Evolutionary conservation across 2,113 vertebrate species (phyloP).

Genomic region (Setophaga petechia): DNA sequence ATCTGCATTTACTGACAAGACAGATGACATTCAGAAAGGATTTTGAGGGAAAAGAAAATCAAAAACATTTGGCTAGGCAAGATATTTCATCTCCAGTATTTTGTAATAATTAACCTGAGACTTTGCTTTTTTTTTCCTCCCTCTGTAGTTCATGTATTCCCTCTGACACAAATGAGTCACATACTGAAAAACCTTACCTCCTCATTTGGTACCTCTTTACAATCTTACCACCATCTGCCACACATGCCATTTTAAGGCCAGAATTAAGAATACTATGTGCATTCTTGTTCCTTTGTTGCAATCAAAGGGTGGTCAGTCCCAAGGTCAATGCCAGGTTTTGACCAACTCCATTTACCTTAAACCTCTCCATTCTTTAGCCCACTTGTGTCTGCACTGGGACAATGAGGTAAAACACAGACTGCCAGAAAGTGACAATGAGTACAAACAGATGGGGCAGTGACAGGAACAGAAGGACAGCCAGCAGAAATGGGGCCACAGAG

Average conservation of each 20-base stretch:
- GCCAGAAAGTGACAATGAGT: background rate
- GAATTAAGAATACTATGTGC: background rate
- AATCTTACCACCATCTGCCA: background rate
- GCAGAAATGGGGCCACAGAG: background rate
- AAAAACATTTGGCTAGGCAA: background rate
- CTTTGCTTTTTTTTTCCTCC: background rate
- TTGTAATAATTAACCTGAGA: background rate
- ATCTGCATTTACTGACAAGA: background rate
- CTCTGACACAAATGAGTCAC: background rate
- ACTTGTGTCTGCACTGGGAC: background rate
- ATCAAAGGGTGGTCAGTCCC: accelerated
- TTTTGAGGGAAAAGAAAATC: background rate
- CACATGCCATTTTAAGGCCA: background rate
- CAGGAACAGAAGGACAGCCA: background rate
- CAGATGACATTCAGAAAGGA: background rate
- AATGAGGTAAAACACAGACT: background rate
- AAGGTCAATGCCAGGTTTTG: background rate
- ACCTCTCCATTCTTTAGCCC: background rate
- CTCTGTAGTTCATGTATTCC: background rate
- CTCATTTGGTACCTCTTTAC: background rate
- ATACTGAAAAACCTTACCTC: background rate
- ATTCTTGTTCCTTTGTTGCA: background rate
- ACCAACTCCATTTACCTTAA: background rate
- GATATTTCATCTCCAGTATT: background rate
- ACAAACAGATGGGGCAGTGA: background rate